Evolutionary conservation across 2,888 invertebrate species (phyloP).

Genomic region (Pristionchus entomophagus): DNA sequence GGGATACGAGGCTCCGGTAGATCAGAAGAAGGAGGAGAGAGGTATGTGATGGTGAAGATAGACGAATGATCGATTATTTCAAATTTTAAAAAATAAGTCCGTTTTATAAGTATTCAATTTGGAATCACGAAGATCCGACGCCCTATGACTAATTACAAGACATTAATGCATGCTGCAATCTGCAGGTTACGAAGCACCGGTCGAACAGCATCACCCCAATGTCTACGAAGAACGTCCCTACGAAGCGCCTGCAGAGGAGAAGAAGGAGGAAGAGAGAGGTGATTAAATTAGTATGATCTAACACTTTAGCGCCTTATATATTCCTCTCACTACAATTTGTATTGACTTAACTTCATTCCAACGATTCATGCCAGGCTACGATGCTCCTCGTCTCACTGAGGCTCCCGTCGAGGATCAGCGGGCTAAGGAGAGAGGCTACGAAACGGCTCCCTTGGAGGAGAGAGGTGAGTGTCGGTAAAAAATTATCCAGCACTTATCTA

Average conservation of each 20-base stretch:
- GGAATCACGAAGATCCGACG: too few species aligned
- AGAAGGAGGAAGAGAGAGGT: neutral
- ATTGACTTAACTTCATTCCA: too few species aligned
- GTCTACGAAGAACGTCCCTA: neutral
- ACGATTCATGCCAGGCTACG: neutral
- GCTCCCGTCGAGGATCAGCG: neutral
- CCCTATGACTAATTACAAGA: too few species aligned
- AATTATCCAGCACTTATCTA: too few species aligned
- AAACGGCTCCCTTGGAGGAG: neutral
- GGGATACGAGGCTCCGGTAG: neutral
- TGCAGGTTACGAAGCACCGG: neutral
- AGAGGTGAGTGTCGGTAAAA: too few species aligned
- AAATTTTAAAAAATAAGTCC: neutral
- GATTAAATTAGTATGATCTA: too few species aligned
- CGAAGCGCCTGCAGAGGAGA: neutral
- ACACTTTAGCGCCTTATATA: too few species aligned
- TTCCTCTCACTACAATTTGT: too few species aligned
- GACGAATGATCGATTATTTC: neutral
- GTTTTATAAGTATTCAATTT: neutral
- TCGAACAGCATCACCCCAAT: neutral
- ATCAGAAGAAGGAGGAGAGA: neutral
- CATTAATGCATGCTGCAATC: neutral
- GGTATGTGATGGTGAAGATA: neutral
- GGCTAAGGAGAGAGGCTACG: conserved; percentile 1
- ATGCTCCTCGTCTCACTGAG: neutral